Evolutionary conservation across 2,888 invertebrate genomes (phyloP).

Genomic region (Heliconius ethilla): DNA sequence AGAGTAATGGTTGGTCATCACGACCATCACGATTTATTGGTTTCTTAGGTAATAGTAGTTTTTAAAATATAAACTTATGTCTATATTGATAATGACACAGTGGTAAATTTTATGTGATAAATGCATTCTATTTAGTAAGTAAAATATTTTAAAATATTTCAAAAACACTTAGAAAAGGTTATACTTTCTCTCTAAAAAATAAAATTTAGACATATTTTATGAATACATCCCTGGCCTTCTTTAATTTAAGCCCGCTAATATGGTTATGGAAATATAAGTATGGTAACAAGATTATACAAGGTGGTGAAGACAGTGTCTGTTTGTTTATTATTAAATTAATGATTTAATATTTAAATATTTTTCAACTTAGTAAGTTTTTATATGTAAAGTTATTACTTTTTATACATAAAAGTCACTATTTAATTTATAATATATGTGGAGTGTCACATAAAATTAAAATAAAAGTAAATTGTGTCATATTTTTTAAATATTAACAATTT

Average conservation of each 20-base stretch:
- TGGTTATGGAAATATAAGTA: conserved; percentile 59
- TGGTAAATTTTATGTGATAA: background rate
- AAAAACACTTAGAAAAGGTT: background rate
- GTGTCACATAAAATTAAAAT: no score
- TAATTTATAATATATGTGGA: no score
- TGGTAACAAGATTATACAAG: conserved; percentile 68
- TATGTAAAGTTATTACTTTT: background rate
- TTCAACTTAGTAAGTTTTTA: background rate
- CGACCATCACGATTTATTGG: background rate
- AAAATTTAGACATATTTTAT: background rate
- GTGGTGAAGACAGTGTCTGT: conserved; percentile 17
- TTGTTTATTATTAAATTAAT: background rate
- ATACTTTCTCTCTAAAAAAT: background rate
- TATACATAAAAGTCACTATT: no score
- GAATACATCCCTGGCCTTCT: conserved; percentile 58
- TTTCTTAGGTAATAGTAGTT: background rate
- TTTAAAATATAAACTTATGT: no score
- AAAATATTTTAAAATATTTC: background rate
- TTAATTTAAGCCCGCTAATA: conserved; percentile 65
- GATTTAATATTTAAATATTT: background rate
- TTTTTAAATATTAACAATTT: no score
- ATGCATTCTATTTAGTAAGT: background rate
- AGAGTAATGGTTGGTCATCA: background rate
- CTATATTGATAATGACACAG: no score
- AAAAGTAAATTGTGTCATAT: no score